phyloP scores from a whole-genome alignment of 2,888 invertebrate genomes.

The Leptopterna dolabrata region DNA sequence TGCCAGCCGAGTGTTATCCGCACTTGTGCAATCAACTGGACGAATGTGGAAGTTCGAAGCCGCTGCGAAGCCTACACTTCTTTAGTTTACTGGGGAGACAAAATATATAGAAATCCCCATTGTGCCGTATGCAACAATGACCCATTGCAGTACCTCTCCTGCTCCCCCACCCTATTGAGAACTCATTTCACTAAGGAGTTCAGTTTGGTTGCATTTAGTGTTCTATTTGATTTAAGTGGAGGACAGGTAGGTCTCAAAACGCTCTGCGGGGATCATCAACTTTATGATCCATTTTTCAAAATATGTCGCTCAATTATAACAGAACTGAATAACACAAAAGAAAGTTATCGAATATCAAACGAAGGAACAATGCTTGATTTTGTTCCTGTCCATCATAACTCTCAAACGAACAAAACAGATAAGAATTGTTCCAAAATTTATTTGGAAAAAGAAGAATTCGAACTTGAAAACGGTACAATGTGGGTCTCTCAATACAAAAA shows the following conservation, averaged over 20 bases:
- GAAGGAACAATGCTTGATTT: not conserved
- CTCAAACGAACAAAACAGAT: not conserved
- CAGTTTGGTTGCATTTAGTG: constrained; percentile 67
- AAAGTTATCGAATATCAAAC: not conserved
- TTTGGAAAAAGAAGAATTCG: constrained; percentile 66
- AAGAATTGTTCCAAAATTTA: constrained; percentile 66
- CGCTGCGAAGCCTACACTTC: constrained; percentile 68
- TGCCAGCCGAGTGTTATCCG: constrained; percentile 66
- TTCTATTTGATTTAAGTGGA: constrained; percentile 67
- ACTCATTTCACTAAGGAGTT: constrained; percentile 65
- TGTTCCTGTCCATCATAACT: not conserved
- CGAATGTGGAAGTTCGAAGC: constrained; percentile 65
- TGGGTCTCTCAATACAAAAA: constrained; percentile 66
- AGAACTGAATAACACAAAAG: constrained; percentile 54
- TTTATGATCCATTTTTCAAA: constrained; percentile 69
- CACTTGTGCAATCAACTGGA: constrained; percentile 67
- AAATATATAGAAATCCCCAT: constrained; percentile 68
- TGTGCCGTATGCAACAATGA: constrained; percentile 69
- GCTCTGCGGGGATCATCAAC: constrained; percentile 65
- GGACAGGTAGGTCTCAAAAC: constrained; percentile 64
- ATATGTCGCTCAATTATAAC: constrained; percentile 67
- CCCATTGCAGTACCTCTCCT: constrained; percentile 64
- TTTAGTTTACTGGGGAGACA: constrained; percentile 66
- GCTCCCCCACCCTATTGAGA: constrained; percentile 61
- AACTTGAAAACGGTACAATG: constrained; percentile 65